Evolutionary conservation across 2,888 invertebrate species (phyloP), one percentile per base, ranked within the genome.

Genomic region (Macrosiphum euphorbiae): DNA sequence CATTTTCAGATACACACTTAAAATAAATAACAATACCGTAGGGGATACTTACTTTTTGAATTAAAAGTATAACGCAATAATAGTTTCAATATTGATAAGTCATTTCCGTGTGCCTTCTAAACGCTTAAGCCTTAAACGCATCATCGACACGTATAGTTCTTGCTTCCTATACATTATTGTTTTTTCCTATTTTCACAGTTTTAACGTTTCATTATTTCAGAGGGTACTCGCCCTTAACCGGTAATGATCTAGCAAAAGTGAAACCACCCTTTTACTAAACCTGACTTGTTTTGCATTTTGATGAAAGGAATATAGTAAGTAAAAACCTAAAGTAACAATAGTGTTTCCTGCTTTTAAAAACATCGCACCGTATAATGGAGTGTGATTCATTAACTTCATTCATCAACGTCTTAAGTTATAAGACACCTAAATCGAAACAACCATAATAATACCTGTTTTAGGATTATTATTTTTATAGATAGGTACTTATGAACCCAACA

Each of bases 271-370:
- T 92, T 90, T 86, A 94, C 61, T 86, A 84, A 93, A 89, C 47
- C 84, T 58, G 35, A 78, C 92, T 89, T 93, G 92, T 93, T 85
- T 84, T 47, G 84, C 89, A 85, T 89, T 93, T 89, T 85, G 16
- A 28, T 90, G 86, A 90, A 86, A 94, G 90, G 94, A 90, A 90
- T 50, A 86, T 90, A 61, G 84, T 85, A 90, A 93, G 89, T 93
- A 90, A 94, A 90, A 94, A 90, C 89, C 86, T 61, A 61, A 90
- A 50, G 41, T 90, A 94, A 94, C 94, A 94, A 94, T 90, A 90
- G 94, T 94, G 94, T 94, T 90, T 94, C 94, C 94, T 94, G 90
- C 93, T 94, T 94, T 94, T 94, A 94, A 94, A 94, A 94, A 94
- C 90, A 90, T 85, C 61, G 61, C 86, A 85, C 50, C 41, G 44